Evolutionary conservation across 2,888 invertebrate species (phyloP).

Genomic region (Sepiola atlantica): DNA sequence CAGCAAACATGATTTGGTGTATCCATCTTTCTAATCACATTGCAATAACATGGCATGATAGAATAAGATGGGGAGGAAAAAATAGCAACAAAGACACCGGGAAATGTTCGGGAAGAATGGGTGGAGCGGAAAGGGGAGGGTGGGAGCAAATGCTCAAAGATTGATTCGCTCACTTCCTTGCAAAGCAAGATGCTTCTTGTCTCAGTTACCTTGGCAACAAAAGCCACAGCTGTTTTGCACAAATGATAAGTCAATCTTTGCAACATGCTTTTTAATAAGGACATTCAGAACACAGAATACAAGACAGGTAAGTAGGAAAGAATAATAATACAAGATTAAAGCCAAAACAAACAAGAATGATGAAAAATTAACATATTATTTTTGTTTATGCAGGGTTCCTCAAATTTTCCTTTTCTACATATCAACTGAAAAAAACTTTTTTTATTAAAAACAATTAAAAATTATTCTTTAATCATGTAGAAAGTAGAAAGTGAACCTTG

Average conservation of each 20-base stretch:
- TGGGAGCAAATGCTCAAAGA: not conserved
- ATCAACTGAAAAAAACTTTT: not conserved
- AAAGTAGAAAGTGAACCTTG: too few relatives aligned
- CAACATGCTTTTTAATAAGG: not conserved
- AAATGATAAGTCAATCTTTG: conserved; percentile 2
- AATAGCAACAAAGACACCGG: not conserved
- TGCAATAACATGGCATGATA: not conserved
- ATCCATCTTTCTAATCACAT: conserved; percentile 20
- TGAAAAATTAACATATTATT: not conserved
- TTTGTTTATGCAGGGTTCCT: not conserved
- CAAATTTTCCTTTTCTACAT: not conserved
- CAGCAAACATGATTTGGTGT: conserved; percentile 13
- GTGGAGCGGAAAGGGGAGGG: not conserved
- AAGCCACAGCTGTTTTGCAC: conserved; percentile 10
- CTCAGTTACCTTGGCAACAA: conserved; percentile 22
- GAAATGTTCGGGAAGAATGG: not conserved
- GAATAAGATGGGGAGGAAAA: not conserved
- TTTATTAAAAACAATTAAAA: too few relatives aligned
- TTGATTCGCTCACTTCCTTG: conserved; percentile 19
- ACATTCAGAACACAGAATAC: not conserved
- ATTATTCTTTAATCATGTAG: too few relatives aligned
- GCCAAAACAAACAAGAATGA: not conserved
- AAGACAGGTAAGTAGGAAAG: not conserved
- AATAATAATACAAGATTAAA: not conserved
- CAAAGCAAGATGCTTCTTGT: conserved; percentile 22